phyloP scores from a whole-genome alignment of 1,140 invertebrate species.

The Hypsibius dujardini region DNA sequence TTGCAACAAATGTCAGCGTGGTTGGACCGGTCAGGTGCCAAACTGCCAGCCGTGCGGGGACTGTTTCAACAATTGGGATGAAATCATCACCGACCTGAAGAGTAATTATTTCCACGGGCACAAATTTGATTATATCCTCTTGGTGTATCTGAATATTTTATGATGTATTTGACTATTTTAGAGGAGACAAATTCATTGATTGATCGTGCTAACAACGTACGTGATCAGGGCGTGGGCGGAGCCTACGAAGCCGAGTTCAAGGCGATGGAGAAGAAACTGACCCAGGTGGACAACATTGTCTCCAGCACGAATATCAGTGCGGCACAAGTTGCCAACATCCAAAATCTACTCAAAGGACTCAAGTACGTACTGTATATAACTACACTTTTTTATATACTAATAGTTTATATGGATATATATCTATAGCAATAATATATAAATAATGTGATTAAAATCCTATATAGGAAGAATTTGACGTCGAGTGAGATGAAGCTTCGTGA shows the following conservation, averaged over 20 bases:
- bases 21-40: constrained; percentile 72
- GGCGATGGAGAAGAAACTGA: constrained; percentile 62
- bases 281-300: constrained; percentile 56
- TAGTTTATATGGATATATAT: constrained; percentile 19
- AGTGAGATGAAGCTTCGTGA: constrained; percentile 41
- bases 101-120: constrained; percentile 29
- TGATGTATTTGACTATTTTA: too few species aligned
- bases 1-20: constrained; percentile 83
- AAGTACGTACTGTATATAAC: constrained; percentile 31
- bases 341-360: constrained; percentile 39
- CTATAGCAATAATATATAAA: constrained; percentile 9
- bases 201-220: not conserved
- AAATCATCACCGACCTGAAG: constrained; percentile 54
- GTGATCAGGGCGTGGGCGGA: constrained; percentile 34
- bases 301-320: constrained; percentile 51
- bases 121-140: not conserved
- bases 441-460: constrained; percentile 21
- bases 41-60: constrained; percentile 85
- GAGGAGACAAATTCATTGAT: not conserved
- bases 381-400: too few species aligned
- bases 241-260: constrained; percentile 84
- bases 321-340: constrained; percentile 49
- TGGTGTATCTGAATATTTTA: not conserved
- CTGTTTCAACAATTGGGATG: constrained; percentile 97
- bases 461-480: constrained; percentile 36